Evolutionary conservation across 2,113 vertebrate species (phyloP).

Genomic region (Actenoides hombroni): DNA sequence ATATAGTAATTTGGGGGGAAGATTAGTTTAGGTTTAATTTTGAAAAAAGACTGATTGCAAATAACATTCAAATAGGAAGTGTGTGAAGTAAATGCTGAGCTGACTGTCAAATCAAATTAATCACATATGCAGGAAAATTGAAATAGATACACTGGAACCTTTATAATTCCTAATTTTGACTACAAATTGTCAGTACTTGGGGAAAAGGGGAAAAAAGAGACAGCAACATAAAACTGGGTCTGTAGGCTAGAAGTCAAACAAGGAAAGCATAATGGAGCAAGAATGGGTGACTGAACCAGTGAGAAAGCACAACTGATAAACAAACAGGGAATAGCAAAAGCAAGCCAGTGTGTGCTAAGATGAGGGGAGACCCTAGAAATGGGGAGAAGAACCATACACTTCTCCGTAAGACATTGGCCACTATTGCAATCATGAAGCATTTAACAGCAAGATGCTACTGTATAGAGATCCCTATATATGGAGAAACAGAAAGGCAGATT

Average conservation of each 20-base stretch:
- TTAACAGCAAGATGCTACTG: neutral
- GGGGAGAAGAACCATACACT: fast-evolving
- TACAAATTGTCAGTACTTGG: neutral
- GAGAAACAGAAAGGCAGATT: neutral
- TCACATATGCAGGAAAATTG: neutral
- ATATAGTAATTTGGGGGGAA: neutral
- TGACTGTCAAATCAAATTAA: neutral
- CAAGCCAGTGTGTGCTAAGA: neutral
- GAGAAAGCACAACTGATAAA: neutral
- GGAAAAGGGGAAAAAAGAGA: neutral
- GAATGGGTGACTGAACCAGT: neutral
- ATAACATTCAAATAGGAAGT: neutral
- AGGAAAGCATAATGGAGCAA: neutral
- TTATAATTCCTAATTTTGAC: neutral
- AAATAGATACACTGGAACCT: neutral
- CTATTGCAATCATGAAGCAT: neutral
- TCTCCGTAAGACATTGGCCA: neutral
- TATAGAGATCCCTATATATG: neutral
- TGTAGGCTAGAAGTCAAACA: neutral
- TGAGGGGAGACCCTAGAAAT: neutral
- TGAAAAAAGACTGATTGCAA: neutral
- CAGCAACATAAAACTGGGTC: neutral
- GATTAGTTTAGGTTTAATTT: neutral
- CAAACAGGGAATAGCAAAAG: neutral
- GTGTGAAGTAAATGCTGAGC: neutral